Percentiles rank a stretch among this genome's conserved stretches.
Evolutionary conservation across 2,888 invertebrate genomes (phyloP).

Genomic region (Metalampra italica): DNA sequence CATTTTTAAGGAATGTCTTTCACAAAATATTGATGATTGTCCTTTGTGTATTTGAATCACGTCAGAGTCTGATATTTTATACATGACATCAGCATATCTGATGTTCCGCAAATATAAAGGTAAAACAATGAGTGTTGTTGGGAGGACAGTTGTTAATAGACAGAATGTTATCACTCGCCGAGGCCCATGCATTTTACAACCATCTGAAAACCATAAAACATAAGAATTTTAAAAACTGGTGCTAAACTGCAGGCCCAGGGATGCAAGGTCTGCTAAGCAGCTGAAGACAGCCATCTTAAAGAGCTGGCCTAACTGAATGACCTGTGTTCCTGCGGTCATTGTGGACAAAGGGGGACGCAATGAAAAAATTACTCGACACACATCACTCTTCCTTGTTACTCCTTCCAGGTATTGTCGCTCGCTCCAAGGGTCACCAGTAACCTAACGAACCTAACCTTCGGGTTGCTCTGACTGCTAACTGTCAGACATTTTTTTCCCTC

Average conservation of each 20-base stretch:
- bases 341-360: no score
- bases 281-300: no score
- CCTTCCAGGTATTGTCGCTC: no score
- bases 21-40: slow-evolving; percentile 89
- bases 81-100: slow-evolving; percentile 86
- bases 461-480: no score
- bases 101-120: slow-evolving; percentile 88
- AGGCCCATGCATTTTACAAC: slow-evolving; percentile 87
- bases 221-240: background rate
- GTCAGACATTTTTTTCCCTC: no score
- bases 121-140: slow-evolving; percentile 85
- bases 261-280: no score
- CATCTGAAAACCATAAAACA: slow-evolving; percentile 64
- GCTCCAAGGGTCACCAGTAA: no score
- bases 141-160: slow-evolving; percentile 85
- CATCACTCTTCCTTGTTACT: no score
- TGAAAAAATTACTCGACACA: no score
- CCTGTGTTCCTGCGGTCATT: no score
- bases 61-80: slow-evolving; percentile 90
- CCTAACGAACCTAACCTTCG: no score
- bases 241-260: background rate
- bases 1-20: slow-evolving; percentile 88
- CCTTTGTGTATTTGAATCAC: slow-evolving; percentile 90
- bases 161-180: slow-evolving; percentile 89
- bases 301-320: no score